Evolutionary conservation across 23 tunicate species (phyloP).

Genomic region (Aplidium turbinatum): DNA sequence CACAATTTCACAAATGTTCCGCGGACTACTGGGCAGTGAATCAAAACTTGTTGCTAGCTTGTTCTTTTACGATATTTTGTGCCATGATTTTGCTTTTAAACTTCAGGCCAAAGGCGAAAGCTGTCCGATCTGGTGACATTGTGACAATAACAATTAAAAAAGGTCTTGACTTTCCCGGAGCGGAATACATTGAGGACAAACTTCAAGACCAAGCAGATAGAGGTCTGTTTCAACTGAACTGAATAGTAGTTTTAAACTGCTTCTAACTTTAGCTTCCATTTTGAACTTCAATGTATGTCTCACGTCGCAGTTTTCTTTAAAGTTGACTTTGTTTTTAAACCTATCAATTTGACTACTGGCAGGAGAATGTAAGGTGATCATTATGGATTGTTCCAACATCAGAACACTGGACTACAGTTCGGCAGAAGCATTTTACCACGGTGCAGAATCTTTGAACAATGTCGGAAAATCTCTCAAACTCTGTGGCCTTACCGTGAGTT

Average conservation of each 20-base stretch:
- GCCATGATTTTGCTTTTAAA: neutral
- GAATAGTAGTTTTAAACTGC: no score
- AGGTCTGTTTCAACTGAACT: no score
- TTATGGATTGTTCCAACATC: slow-evolving; percentile 54
- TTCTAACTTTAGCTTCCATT: no score
- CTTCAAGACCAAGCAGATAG: slow-evolving; percentile 45
- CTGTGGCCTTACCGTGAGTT: slow-evolving; percentile 63
- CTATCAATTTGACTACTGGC: no score
- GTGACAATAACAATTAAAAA: slow-evolving; percentile 25
- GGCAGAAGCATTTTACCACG: slow-evolving; percentile 65
- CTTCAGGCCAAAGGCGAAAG: slow-evolving; percentile 56
- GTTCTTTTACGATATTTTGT: no score
- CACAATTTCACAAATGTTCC: no score
- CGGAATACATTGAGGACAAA: slow-evolving; percentile 68
- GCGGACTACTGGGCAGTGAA: no score
- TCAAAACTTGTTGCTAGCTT: no score
- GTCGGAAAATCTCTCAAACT: slow-evolving; percentile 33
- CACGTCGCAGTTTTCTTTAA: no score
- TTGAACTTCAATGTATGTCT: no score
- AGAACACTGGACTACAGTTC: slow-evolving; percentile 65
- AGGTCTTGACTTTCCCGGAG: slow-evolving; percentile 78
- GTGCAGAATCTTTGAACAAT: slow-evolving; percentile 44
- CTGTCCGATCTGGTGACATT: slow-evolving; percentile 11
- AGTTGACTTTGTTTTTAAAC: no score
- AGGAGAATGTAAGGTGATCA: slow-evolving; percentile 42